Evolutionary conservation across 2,797 vertebrate genomes (phyloP).

Genomic region (Microctenopoma lineatum): DNA sequence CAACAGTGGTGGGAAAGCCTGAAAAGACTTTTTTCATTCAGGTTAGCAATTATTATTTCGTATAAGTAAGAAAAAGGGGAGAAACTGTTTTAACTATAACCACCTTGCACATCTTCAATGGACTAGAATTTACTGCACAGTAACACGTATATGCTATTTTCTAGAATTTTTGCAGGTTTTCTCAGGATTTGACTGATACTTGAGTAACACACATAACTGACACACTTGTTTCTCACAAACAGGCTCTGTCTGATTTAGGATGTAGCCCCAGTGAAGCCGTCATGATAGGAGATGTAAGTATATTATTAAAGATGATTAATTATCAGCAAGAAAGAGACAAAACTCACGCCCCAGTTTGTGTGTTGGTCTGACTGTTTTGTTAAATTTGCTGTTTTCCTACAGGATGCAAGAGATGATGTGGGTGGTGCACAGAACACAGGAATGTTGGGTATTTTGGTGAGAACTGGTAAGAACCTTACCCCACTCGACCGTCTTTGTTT

Average conservation of each 20-base stretch:
- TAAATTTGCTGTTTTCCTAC: conserved; percentile 9
- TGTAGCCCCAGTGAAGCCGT: conserved; percentile 88
- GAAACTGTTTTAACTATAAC: no score
- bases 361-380: conserved; percentile 1
- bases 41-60: conserved; percentile 40
- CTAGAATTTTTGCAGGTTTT: neutral
- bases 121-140: neutral
- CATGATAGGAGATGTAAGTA: conserved; percentile 93
- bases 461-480: conserved; percentile 85
- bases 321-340: neutral
- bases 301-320: neutral
- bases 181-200: neutral
- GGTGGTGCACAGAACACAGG: conserved; percentile 91
- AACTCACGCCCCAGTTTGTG: neutral
- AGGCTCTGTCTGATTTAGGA: conserved; percentile 88
- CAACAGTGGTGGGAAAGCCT: conserved; percentile 93
- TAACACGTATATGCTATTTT: neutral
- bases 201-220: neutral
- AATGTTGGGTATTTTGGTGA: conserved; percentile 94
- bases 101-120: neutral
- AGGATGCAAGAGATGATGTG: conserved; percentile 96
- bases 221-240: neutral
- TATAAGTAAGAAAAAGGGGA: neutral
- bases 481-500: neutral
- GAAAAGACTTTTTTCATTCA: conserved; percentile 89